Percentiles rank a stretch among this genome's conserved stretches.
Evolutionary conservation across 2,113 vertebrate species (phyloP).

Genomic region (Petrocephalus microphthalmus): DNA sequence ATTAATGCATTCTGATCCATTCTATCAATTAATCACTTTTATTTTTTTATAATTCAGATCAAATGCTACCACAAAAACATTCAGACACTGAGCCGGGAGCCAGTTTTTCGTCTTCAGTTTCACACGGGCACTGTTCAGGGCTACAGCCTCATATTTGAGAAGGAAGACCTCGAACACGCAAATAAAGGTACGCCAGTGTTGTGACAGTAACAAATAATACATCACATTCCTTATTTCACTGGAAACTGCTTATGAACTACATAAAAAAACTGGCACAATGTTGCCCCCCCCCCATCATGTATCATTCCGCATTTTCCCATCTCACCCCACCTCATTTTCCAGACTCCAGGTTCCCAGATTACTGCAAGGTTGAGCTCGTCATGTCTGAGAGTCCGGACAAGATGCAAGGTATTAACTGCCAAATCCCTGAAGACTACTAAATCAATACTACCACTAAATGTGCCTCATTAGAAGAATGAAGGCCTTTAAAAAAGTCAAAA

Average conservation of each 20-base stretch:
- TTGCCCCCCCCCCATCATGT: not conserved
- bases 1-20: not conserved
- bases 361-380: conserved; percentile 82
- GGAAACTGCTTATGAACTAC: not conserved
- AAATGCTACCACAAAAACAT: conserved; percentile 89
- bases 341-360: conserved; percentile 86
- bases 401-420: conserved; percentile 65
- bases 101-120: conserved; percentile 87
- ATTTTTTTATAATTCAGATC: conserved; percentile 55
- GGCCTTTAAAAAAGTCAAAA: not conserved
- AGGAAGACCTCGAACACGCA: conserved; percentile 82
- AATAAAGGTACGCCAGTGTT: conserved; percentile 66
- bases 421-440: not conserved
- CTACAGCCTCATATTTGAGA: conserved; percentile 72
- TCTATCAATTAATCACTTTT: not conserved
- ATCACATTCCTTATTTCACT: not conserved
- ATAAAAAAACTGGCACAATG: not conserved
- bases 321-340: conserved; percentile 41
- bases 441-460: not conserved
- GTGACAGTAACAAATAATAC: not conserved
- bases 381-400: conserved; percentile 86
- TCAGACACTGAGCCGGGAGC: conserved; percentile 65
- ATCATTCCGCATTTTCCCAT: not conserved
- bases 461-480: not conserved
- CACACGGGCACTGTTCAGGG: conserved; percentile 87